Evolutionary conservation across 2,797 vertebrate genomes (phyloP).

Genomic region (Catharus ustulatus): DNA sequence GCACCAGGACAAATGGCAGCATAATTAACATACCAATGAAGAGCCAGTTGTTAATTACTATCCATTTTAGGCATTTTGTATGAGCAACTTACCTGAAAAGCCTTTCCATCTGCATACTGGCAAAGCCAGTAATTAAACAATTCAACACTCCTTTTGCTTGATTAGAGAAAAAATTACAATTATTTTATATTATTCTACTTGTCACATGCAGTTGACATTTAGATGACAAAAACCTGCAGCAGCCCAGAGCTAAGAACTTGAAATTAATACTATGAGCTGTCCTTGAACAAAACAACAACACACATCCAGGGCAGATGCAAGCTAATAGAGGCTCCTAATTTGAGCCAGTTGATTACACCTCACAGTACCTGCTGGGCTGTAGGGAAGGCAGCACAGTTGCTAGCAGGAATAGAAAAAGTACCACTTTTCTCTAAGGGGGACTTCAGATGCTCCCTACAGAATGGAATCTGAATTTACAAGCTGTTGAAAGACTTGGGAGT

Average conservation of each 20-base stretch:
- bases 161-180: conserved; percentile 46
- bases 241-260: neutral
- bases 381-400: neutral
- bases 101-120: conserved; percentile 28
- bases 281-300: neutral
- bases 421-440: neutral
- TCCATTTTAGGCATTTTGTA: conserved; percentile 27
- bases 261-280: neutral
- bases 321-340: neutral
- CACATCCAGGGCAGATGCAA: neutral
- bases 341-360: neutral
- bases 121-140: conserved; percentile 62
- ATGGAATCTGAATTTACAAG: neutral
- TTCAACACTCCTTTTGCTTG: conserved; percentile 42
- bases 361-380: neutral
- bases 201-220: conserved; percentile 36
- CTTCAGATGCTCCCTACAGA: neutral
- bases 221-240: conserved; percentile 27
- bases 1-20: conserved; percentile 33
- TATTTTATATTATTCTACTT: conserved; percentile 54
- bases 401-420: neutral
- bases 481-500: neutral
- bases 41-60: conserved; percentile 47
- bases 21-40: conserved; percentile 55
- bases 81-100: conserved; percentile 66